A percentile compares a stretch with the other conserved stretches of the same genome.
These are phyloP conservation scores for Balaeniceps rex DNA, from an alignment of 2,113 vertebrate genomes.

Conservation along the genomic window DNA sequence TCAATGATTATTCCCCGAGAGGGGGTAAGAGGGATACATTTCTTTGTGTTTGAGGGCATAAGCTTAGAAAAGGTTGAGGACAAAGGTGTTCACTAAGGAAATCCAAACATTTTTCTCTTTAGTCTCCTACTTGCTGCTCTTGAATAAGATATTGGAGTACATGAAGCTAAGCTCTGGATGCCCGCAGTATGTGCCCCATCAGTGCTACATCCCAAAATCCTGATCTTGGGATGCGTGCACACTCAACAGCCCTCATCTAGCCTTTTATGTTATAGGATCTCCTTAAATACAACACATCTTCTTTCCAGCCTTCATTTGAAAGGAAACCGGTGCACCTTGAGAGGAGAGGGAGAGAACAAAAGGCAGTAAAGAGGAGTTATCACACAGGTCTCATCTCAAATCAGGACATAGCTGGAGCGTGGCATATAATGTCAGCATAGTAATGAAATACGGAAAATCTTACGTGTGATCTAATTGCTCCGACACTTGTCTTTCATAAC, in stretches of 20 bases:
- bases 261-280: not conserved
- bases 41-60: not conserved
- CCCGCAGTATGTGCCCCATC: not conserved
- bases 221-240: not conserved
- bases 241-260: not conserved
- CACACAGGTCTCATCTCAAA: not conserved
- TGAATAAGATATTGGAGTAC: not conserved
- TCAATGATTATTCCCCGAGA: not conserved
- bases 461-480: not conserved
- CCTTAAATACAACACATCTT: not conserved
- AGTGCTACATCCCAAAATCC: not conserved
- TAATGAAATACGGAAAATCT: not conserved
- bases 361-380: not conserved
- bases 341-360: not conserved
- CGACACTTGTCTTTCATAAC: not conserved
- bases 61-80: not conserved
- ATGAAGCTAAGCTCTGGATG: not conserved
- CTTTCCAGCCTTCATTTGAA: not conserved
- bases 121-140: not conserved
- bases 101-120: not conserved
- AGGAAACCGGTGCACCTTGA: not conserved
- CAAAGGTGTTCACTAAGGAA: not conserved
- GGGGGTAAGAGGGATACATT: not conserved
- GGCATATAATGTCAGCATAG: not conserved
- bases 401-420: not conserved